Conservation (phyloP, 2,888 invertebrate species). For the Agrotis clavis region DNA sequence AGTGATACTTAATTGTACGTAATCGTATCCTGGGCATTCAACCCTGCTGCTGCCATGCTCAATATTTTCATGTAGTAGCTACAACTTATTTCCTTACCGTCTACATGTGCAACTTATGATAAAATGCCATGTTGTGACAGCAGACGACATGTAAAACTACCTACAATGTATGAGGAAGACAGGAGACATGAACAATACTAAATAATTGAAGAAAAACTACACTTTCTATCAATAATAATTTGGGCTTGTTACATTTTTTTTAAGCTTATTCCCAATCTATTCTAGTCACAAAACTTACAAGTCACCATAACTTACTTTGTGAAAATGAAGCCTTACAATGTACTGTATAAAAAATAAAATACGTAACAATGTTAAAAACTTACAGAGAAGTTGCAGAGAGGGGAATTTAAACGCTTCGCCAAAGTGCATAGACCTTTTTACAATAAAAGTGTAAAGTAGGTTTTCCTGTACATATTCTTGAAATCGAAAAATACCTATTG, state of each 20-base stretch:
- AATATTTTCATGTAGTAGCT: not conserved
- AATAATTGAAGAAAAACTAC: conserved; percentile 6
- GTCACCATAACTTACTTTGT: conserved; percentile 15
- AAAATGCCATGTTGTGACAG: not conserved
- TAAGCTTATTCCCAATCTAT: conserved; percentile 39
- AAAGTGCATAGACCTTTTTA: too few relatives aligned
- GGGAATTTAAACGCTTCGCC: too few relatives aligned
- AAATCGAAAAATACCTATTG: not conserved
- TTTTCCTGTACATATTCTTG: not conserved
- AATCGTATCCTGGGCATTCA: not conserved
- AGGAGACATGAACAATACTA: conserved; percentile 9
- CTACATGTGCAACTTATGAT: not conserved
- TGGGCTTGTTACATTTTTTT: conserved; percentile 21
- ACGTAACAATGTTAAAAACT: conserved; percentile 27
- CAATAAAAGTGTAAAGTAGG: not conserved
- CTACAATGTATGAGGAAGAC: conserved; percentile 11
- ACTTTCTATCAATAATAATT: conserved; percentile 26
- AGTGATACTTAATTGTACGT: not conserved
- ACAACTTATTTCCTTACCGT: not conserved
- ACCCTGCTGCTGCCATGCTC: too few relatives aligned
- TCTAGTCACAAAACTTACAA: conserved; percentile 37
- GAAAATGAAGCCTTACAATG: conserved; percentile 28
- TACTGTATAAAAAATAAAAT: conserved; percentile 32
- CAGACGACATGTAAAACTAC: not conserved
- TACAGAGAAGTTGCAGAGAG: conserved; percentile 16